Evolutionary conservation across 2,113 vertebrate genomes (phyloP).

Genomic region (Malurus alboscapulatus): DNA sequence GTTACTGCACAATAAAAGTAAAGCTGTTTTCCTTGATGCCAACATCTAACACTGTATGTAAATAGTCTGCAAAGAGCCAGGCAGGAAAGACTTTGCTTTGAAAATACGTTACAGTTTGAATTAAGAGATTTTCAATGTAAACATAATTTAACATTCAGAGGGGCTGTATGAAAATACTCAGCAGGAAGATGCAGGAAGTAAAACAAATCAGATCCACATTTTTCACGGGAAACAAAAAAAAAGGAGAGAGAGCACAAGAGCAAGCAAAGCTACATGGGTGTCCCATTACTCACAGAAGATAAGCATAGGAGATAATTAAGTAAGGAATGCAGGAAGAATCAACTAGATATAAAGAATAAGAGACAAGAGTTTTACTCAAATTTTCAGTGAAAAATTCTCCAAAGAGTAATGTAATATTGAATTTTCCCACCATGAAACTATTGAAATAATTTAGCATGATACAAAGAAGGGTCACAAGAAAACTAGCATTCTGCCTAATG

Average conservation of each 20-base stretch:
- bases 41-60: conserved; percentile 49
- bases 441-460: background rate
- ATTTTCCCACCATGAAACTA: background rate
- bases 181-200: conserved; percentile 71
- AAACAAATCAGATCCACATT: conserved; percentile 70
- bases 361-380: conserved; percentile 79
- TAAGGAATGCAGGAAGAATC: conserved; percentile 92
- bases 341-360: conserved; percentile 90
- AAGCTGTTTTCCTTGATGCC: conserved; percentile 61
- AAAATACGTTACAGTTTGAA: conserved; percentile 62
- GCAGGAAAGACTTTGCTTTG: conserved; percentile 49
- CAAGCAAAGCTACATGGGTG: conserved; percentile 79
- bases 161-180: conserved; percentile 59
- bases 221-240: conserved; percentile 61
- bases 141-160: conserved; percentile 45
- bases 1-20: conserved; percentile 62
- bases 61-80: conserved; percentile 62
- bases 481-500: background rate
- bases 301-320: conserved; percentile 94
- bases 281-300: conserved; percentile 95
- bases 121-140: conserved; percentile 47
- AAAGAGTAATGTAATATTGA: background rate
- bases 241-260: conserved; percentile 33
- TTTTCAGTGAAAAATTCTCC: conserved; percentile 55
- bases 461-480: background rate